Conservation (phyloP, 2,888 invertebrate genomes). For the Agrotis ipsilon region DNA sequence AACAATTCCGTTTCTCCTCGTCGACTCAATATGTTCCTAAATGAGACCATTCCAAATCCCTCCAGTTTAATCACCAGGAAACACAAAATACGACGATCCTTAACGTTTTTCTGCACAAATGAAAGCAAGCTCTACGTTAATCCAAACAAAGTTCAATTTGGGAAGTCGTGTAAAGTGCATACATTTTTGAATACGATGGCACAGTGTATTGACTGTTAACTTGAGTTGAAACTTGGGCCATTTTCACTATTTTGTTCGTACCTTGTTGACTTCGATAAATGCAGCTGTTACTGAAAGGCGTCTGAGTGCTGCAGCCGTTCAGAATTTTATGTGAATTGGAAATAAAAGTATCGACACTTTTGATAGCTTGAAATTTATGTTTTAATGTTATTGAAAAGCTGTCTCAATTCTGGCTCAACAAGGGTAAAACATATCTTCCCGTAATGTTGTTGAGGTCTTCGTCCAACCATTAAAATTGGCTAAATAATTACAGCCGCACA, state of each 20-base stretch:
- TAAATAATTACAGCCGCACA: too few relatives aligned
- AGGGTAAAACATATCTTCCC: neutral
- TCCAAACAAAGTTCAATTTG: constrained; percentile 15
- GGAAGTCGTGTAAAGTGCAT: neutral
- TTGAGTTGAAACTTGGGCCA: constrained; percentile 31
- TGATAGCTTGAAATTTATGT: constrained; percentile 10
- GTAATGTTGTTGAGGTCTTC: too few relatives aligned
- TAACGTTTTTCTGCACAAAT: neutral
- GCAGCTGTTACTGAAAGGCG: constrained; percentile 38
- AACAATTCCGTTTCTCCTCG: constrained; percentile 2
- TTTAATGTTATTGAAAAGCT: constrained; percentile 20
- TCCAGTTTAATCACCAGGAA: constrained; percentile 6
- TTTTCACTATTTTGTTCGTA: constrained; percentile 33
- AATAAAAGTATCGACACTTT: constrained; percentile 22
- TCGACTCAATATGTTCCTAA: neutral
- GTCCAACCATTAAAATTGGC: too few relatives aligned
- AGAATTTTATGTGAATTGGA: constrained; percentile 4
- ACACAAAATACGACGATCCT: neutral
- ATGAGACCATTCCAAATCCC: constrained; percentile 8
- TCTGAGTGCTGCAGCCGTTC: neutral
- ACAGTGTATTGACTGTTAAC: constrained; percentile 41
- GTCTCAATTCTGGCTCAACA: neutral
- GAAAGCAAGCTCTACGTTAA: neutral
- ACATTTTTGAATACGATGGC: constrained; percentile 28
- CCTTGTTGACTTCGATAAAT: constrained; percentile 38